These are phyloP conservation scores for Halcyon badia DNA, from an alignment of 2,797 vertebrate genomes.

Conservation along the genomic window DNA sequence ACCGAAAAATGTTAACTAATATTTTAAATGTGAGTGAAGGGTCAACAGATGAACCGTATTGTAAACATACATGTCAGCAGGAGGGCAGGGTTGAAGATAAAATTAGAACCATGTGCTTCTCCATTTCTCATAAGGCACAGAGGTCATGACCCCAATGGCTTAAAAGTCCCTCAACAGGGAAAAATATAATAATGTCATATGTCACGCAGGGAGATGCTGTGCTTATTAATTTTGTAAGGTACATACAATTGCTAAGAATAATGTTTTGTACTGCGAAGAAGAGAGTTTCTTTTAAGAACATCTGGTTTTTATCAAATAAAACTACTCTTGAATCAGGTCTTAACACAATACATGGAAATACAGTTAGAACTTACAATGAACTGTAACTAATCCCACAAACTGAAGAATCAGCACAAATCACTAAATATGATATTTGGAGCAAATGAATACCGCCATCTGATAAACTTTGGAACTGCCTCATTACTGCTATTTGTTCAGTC, in stretches of 20 bases:
- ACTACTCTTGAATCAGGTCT: constrained; percentile 75
- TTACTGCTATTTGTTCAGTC: constrained; percentile 12
- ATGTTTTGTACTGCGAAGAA: constrained; percentile 72
- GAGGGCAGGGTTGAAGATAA: constrained; percentile 74
- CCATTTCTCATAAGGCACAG: constrained; percentile 72
- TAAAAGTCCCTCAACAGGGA: constrained; percentile 70
- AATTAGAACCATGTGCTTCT: constrained; percentile 79
- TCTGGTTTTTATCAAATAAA: constrained; percentile 79
- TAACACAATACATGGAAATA: constrained; percentile 77
- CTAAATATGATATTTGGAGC: constrained; percentile 69
- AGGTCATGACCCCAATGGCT: constrained; percentile 57
- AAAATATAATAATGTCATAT: constrained; percentile 73
- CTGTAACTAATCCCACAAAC: constrained; percentile 78
- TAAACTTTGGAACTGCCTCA: constrained; percentile 46
- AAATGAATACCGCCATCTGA: constrained; percentile 64
- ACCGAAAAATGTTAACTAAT: constrained; percentile 73
- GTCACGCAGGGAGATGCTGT: constrained; percentile 71
- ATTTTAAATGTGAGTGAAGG: constrained; percentile 76
- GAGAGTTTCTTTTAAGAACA: constrained; percentile 72
- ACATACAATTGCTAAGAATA: constrained; percentile 75
- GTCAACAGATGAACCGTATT: constrained; percentile 76
- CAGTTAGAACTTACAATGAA: constrained; percentile 77
- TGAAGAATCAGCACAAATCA: constrained; percentile 78
- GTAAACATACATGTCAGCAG: constrained; percentile 78
- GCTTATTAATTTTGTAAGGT: constrained; percentile 77